These are phyloP conservation scores for Hyposoter didymator DNA, from an alignment of 2,888 invertebrate genomes.

Conservation along the genomic window DNA sequence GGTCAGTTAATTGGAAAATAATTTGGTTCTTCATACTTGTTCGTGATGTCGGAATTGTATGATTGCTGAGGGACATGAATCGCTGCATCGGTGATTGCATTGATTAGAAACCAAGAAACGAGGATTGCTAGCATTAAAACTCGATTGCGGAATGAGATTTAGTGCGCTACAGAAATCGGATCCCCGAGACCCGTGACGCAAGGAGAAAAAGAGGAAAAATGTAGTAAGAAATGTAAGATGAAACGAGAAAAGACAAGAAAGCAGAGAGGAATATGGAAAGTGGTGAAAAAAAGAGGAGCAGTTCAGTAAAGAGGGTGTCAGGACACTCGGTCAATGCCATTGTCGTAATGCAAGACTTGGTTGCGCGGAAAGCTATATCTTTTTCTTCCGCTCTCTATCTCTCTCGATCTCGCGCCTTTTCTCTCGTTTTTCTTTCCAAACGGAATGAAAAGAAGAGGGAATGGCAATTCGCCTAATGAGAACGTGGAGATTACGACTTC, in stretches of 20 bases:
- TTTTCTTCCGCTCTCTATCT: conserved; percentile 25
- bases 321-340: conserved; percentile 68
- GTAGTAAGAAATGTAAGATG: conserved; percentile 3
- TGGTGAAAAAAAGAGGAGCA: conserved; percentile 44
- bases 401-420: conserved; percentile 7
- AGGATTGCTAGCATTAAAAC: neutral
- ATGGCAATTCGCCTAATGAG: conserved; percentile 68
- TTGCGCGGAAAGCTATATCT: conserved; percentile 49
- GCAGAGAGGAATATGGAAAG: conserved; percentile 53
- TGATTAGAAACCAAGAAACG: neutral
- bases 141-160: neutral
- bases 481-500: conserved; percentile 69
- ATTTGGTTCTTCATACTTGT: neutral
- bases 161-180: conserved; percentile 7
- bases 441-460: conserved; percentile 42
- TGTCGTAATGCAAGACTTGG: conserved; percentile 62
- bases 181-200: neutral
- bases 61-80: neutral
- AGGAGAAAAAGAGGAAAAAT: conserved; percentile 16
- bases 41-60: neutral
- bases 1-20: neutral
- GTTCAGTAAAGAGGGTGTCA: conserved; percentile 61
- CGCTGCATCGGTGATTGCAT: neutral
- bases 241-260: conserved; percentile 35
- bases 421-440: conserved; percentile 14